Base-by-base conservation (phyloP, 2,797 vertebrate species). In the Margarornis squamiger region DNA sequence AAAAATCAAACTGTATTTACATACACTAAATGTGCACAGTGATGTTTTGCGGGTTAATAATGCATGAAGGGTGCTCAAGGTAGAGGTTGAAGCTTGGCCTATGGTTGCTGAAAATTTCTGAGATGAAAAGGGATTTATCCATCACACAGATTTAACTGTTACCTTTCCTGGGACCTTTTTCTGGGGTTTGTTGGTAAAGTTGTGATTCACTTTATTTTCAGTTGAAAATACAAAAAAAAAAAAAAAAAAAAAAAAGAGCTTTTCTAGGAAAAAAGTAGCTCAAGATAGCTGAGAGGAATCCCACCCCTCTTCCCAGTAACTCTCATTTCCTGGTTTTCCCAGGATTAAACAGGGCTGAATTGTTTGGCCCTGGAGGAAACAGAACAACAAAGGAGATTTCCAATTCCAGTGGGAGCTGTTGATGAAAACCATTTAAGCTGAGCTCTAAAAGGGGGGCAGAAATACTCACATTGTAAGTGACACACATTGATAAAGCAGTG, bases 41-140 rank as follows among this genome's bases (percentile, higher is more conserved):
- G 81, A 36, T 86, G 39, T 76, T 95, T 52, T 82, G 70, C 38
- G 67, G 85, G 90, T 89, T 87, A 95, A 67, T 65, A 73, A 89
- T 0, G 81, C 81, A 34, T 89, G 92, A 80, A 94, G 86, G 58
- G 89, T 89, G 84, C 65, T 66, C n/a, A 65, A 51, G 55, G 68
- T 81, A 51, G 55, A 87, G 45, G 24, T 65, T 61, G 55, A 88
- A 71, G 27, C 24, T 51, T 63, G 81, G 71, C 29, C 27, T 82
- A 39, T 71, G 41, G 26, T 62, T 75, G 78, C 57, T 75, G 74
- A 82, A 93, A 91, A 79, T 38, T 78, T 74, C 15, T 59, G 66
- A 58, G 48, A 43, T 38, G 23, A 14, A 76, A 48, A 92, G 32
- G 30, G n/a, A 12, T 65, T 65, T 45, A 65, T 65, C 32, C 32